phyloP scores from a whole-genome alignment of 2,888 invertebrate species.

The Capitulum mitella region DNA sequence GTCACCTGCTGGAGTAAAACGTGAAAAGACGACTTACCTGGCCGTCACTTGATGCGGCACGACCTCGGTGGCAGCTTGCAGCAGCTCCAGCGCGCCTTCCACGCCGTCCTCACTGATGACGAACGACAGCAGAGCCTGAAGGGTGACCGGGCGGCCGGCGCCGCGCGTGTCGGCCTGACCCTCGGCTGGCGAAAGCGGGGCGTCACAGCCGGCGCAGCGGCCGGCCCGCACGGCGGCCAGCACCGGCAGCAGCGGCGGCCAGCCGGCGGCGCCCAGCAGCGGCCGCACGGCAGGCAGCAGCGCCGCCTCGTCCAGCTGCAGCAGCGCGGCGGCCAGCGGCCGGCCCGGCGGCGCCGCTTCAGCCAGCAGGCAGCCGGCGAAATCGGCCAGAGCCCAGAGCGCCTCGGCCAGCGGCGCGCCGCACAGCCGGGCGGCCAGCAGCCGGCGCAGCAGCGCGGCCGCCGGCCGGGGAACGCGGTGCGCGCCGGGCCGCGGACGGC shows the following conservation, averaged over 20 bases:
- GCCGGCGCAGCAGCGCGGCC: slow-evolving; percentile 46
- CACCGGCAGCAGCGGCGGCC: slow-evolving; percentile 45
- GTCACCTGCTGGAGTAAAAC: neutral
- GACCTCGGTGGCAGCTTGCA: slow-evolving; percentile 42
- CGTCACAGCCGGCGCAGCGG: slow-evolving; percentile 28
- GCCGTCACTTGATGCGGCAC: neutral
- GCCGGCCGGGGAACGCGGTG: slow-evolving; percentile 51
- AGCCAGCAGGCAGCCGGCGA: slow-evolving; percentile 45
- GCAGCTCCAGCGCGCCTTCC: slow-evolving; percentile 52
- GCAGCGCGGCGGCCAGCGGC: neutral
- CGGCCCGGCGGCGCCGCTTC: slow-evolving; percentile 40
- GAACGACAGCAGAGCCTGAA: slow-evolving; percentile 50
- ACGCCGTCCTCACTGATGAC: slow-evolving; percentile 55
- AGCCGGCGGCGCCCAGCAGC: slow-evolving; percentile 50
- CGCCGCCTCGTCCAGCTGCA: slow-evolving; percentile 47
- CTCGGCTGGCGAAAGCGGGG: slow-evolving; percentile 37
- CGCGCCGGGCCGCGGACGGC: slow-evolving; percentile 35
- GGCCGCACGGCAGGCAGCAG: slow-evolving; percentile 50
- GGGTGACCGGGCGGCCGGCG: slow-evolving; percentile 45
- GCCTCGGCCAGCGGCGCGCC: slow-evolving; percentile 47
- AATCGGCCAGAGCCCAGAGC: slow-evolving; percentile 49
- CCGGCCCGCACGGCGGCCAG: neutral
- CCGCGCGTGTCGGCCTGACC: slow-evolving; percentile 41
- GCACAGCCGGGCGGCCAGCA: slow-evolving; percentile 45
- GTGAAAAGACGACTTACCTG: neutral